These are phyloP conservation scores for Habrosyne pyritoides DNA, from an alignment of 2,888 invertebrate genomes.

Conservation along the genomic window DNA sequence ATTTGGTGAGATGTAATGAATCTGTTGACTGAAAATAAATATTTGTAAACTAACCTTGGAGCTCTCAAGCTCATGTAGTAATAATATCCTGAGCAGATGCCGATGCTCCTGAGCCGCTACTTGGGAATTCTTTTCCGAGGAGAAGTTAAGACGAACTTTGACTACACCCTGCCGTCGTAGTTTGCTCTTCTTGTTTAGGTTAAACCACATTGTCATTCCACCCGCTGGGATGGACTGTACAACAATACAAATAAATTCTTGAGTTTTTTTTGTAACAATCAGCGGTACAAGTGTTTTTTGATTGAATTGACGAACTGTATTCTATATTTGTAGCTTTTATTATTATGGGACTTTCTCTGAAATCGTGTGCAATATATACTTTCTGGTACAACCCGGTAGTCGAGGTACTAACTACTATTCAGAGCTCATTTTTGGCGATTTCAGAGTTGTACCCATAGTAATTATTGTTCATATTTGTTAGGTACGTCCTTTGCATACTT, in stretches of 20 bases:
- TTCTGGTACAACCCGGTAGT: no score
- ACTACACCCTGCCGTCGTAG: slow-evolving; percentile 94
- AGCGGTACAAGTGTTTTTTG: no score
- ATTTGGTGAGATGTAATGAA: not conserved
- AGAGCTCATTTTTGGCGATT: no score
- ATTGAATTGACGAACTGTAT: no score
- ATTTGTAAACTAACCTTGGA: slow-evolving; percentile 83
- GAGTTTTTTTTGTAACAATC: no score
- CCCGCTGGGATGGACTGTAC: slow-evolving; percentile 93
- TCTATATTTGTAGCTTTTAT: no score
- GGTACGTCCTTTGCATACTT: no score
- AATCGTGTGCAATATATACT: no score
- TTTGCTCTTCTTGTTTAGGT: slow-evolving; percentile 92
- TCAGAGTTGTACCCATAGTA: no score
- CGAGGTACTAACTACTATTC: no score
- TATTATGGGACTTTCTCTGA: no score
- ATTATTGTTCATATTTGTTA: no score
- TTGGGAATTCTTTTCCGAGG: slow-evolving; percentile 92
- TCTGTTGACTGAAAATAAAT: slow-evolving; percentile 17
- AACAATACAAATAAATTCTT: slow-evolving; percentile 11
- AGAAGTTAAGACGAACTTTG: slow-evolving; percentile 91
- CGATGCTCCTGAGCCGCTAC: slow-evolving; percentile 94
- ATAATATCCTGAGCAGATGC: slow-evolving; percentile 89
- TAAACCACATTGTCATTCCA: slow-evolving; percentile 97
- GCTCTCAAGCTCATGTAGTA: slow-evolving; percentile 91